phyloP scores from a whole-genome alignment of 1,140 invertebrate species.

The Drosophila kanapiae region DNA sequence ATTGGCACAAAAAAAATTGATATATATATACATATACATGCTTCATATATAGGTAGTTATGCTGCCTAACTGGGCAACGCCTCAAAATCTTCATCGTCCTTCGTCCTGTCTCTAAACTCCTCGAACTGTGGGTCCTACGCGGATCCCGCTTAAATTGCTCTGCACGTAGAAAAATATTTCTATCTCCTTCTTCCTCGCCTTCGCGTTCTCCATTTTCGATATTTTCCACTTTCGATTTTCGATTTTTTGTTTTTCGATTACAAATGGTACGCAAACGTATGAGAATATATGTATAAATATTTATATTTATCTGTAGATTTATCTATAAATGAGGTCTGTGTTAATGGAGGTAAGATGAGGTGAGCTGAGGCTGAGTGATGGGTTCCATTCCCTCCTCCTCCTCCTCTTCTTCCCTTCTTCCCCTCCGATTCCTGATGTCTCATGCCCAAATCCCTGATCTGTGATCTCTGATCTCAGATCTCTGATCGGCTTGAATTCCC shows the following conservation, averaged over 20 bases:
- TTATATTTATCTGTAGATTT: conserved; percentile 18
- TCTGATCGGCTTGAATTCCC: conserved; percentile 31
- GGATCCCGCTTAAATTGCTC: conserved; percentile 31
- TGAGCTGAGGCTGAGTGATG: conserved; percentile 27
- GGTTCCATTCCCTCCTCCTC: conserved; percentile 10
- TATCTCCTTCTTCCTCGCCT: conserved; percentile 4
- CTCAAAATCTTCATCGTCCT: conserved; percentile 6
- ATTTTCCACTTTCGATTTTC: background rate
- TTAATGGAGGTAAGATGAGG: conserved; percentile 46
- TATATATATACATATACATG: background rate
- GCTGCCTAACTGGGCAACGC: too few species aligned
- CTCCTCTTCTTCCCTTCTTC: background rate
- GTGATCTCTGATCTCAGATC: background rate
- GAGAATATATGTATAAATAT: conserved; percentile 47
- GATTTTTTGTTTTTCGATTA: conserved; percentile 2
- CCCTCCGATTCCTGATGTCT: conserved; percentile 19
- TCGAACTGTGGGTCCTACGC: background rate
- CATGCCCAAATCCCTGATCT: conserved; percentile 5
- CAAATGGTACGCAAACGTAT: conserved; percentile 40
- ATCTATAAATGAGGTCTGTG: conserved; percentile 37
- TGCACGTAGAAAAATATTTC: conserved; percentile 53
- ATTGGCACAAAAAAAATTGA: background rate
- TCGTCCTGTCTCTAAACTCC: background rate
- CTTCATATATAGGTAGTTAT: background rate
- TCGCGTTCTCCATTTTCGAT: background rate